Evolutionary conservation across 2,888 invertebrate species (phyloP), one percentile per base, ranked within the genome.

Genomic region (Drosophila recens): DNA sequence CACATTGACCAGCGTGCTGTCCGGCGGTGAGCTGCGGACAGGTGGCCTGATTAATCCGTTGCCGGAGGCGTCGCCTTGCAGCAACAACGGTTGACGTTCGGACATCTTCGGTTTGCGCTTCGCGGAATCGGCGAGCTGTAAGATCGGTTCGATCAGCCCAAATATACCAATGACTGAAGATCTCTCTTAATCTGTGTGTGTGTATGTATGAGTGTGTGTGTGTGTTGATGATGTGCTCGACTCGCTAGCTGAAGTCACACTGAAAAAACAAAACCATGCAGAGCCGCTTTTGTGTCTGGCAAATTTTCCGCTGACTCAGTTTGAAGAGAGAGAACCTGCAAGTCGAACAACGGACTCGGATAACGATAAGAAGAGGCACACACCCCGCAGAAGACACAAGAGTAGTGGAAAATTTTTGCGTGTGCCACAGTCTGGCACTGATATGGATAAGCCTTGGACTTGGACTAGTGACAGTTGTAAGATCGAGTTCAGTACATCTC

Each of bases 71-170:
- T 91, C 91, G 38, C 91, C 86, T 63, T 89, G 90, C 30, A 90
- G 69, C 62, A 95, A 93, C 67, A 96, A 93, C 45, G 96, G 96
- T 89, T 95, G 95, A 86, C 95, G 95, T 93, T 96, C 96, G 87
- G 96, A 95, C 95, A 95, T 95, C 90, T 90, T 91, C 59, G 83
- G 85, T 27, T 80, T 87, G 13, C 75, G 84, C 51, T 89, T 81
- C 23, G 72, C 74, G 76, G 73, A 51, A 45, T 76, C 79, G 45
- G 49, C 66, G 52, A 79, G 75, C 87, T 90, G 48, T 42, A 45
- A 52, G 45, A 70, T 58, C 46, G 30, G 33, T 23, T 65, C 5
- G 17, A 23, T 23, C 51, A 51, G 36, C 17, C 30, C 45, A 64
- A 57, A 59, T 52, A 43, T 33, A 36, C 23, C 30, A 43, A 42